A percentile compares a stretch with the other conserved stretches of the same genome.
These are phyloP conservation scores for Chironomus tepperi DNA, from an alignment of 1,140 invertebrate species.

Conservation along the genomic window DNA sequence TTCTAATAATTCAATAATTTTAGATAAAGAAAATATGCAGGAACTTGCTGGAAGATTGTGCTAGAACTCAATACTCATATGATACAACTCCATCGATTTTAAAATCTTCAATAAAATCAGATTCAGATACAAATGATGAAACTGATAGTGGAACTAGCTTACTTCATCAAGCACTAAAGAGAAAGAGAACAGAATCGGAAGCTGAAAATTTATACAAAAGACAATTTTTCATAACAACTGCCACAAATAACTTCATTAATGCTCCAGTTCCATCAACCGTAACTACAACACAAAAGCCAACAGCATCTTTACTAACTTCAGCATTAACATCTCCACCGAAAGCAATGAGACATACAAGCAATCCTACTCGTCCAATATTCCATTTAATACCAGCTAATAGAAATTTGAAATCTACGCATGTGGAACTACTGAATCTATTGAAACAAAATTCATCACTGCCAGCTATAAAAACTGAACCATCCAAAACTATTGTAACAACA, in stretches of 20 bases:
- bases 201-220: constrained; percentile 7
- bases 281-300: neutral
- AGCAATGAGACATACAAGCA: neutral
- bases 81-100: neutral
- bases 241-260: neutral
- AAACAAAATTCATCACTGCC: neutral
- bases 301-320: neutral
- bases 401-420: neutral
- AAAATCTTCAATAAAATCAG: neutral
- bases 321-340: neutral
- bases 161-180: neutral
- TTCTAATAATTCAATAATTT: neutral
- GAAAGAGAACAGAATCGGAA: constrained; percentile 2
- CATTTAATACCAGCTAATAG: neutral
- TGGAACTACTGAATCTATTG: neutral
- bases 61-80: neutral
- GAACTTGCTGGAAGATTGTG: neutral
- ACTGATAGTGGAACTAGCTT: neutral
- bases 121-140: neutral
- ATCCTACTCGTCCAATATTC: neutral
- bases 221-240: constrained; percentile 16
- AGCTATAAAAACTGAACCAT: too few species aligned
- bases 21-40: neutral
- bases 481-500: too few species aligned
- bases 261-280: neutral